Conservation (phyloP, 2,797 vertebrate genomes). For the Chaunax sp. region DNA sequence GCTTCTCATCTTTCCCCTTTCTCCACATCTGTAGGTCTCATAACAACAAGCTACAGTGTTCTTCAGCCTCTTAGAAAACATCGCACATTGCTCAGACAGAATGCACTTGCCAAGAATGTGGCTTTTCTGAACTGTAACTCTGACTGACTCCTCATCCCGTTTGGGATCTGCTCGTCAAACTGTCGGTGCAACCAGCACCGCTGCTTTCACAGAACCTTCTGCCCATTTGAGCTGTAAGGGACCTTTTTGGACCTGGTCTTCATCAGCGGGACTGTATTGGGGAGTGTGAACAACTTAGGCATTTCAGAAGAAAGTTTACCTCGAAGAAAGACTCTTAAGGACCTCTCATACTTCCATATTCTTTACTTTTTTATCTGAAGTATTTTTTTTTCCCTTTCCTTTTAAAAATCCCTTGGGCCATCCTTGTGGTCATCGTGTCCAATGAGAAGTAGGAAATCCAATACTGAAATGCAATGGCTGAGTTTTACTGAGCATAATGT, state of each 20-base stretch:
- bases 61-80: conserved; percentile 93
- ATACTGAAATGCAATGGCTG: conserved; percentile 38
- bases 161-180: conserved; percentile 51
- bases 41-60: conserved; percentile 99
- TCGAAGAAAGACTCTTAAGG: conserved; percentile 79
- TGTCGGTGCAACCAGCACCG: conserved; percentile 42
- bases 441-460: conserved; percentile 41
- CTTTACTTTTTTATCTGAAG: conserved; percentile 28
- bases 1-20: conserved; percentile 88
- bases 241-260: conserved; percentile 59
- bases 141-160: conserved; percentile 60
- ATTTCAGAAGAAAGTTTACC: conserved; percentile 82
- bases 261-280: conserved; percentile 46
- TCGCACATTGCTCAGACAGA: conserved; percentile 73
- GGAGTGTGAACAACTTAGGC: conserved; percentile 60
- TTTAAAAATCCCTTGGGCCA: conserved; percentile 50
- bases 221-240: conserved; percentile 49
- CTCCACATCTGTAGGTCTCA: conserved; percentile 96
- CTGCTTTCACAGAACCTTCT: conserved; percentile 53
- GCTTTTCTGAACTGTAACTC: conserved; percentile 84
- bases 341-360: conserved; percentile 72
- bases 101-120: conserved; percentile 76
- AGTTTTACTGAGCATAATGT: conserved; percentile 59
- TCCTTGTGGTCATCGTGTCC: conserved; percentile 52
- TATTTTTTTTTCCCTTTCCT: conserved; percentile 39